These are phyloP conservation scores for Mus spretus DNA, from an alignment of 2,797 vertebrate species.

Conservation along the genomic window DNA sequence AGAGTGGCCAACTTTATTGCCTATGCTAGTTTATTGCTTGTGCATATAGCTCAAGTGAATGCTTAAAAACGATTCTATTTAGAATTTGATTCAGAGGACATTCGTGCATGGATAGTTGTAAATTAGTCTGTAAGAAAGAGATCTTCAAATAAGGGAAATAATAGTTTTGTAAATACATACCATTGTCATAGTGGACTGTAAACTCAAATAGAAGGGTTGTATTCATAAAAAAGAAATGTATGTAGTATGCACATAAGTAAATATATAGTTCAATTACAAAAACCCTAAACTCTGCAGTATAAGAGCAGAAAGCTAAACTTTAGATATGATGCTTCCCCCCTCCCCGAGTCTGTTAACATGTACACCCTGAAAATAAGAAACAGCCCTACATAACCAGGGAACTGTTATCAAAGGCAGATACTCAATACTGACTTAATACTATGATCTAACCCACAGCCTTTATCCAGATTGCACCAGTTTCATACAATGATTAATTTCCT, in stretches of 20 bases:
- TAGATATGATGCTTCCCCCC: not conserved
- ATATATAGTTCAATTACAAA: not conserved
- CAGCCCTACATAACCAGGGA: not conserved
- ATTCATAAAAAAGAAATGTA: not conserved
- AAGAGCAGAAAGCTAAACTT: not conserved
- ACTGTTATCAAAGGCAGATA: not conserved
- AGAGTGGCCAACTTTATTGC: conserved; percentile 10
- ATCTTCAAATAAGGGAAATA: conserved; percentile 18
- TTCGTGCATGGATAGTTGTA: not conserved
- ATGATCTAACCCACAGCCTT: not conserved
- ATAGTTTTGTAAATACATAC: not conserved
- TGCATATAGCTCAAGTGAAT: conserved; percentile 8
- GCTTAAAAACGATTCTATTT: conserved; percentile 2
- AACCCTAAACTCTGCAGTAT: not conserved
- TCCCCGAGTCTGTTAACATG: not conserved
- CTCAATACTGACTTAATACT: not conserved
- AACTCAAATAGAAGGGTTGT: not conserved
- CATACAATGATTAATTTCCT: not conserved
- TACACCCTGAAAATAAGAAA: not conserved
- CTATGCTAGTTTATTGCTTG: not conserved
- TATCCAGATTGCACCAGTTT: not conserved
- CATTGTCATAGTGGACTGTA: not conserved
- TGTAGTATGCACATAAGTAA: not conserved
- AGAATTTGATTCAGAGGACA: conserved; percentile 24
- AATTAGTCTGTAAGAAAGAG: conserved; percentile 7